Evolutionary conservation across 2,113 vertebrate genomes (phyloP).

Genomic region (Lasiurus cinereus): DNA sequence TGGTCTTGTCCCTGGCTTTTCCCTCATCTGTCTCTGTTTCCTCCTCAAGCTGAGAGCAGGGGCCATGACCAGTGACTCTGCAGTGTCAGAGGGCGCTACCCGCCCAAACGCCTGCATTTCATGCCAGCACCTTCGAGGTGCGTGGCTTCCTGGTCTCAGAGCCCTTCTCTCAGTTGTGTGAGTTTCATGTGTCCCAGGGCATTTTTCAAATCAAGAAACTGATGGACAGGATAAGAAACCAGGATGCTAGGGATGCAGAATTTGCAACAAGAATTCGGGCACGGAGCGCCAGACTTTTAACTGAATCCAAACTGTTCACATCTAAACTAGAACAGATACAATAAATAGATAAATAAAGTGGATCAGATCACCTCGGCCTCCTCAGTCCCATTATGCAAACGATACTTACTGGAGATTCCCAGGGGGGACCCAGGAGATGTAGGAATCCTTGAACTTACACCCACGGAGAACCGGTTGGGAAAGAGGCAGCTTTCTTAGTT

Average conservation of each 20-base stretch:
- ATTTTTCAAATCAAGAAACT: conserved; percentile 46
- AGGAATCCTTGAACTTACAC: background rate
- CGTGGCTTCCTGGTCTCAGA: background rate
- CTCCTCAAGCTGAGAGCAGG: background rate
- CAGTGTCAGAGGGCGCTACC: background rate
- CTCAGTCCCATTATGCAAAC: background rate
- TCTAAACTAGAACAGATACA: background rate
- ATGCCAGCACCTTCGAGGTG: background rate
- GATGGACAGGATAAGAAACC: conserved; percentile 32
- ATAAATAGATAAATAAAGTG: background rate
- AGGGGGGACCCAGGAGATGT: background rate
- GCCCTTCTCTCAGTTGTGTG: background rate
- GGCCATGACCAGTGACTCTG: background rate
- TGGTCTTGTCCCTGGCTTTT: background rate
- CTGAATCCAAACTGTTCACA: background rate
- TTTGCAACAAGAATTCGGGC: conserved; percentile 26
- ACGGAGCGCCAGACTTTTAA: background rate
- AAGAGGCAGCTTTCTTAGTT: background rate
- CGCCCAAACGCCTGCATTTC: background rate
- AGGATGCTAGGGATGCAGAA: background rate
- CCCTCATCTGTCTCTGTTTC: background rate
- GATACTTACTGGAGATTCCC: background rate
- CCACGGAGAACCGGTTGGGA: background rate
- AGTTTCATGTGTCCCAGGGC: background rate
- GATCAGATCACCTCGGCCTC: background rate